These are phyloP conservation scores for Poecilobothrus nobilitatus DNA, from an alignment of 2,888 invertebrate species.

Conservation along the genomic window DNA sequence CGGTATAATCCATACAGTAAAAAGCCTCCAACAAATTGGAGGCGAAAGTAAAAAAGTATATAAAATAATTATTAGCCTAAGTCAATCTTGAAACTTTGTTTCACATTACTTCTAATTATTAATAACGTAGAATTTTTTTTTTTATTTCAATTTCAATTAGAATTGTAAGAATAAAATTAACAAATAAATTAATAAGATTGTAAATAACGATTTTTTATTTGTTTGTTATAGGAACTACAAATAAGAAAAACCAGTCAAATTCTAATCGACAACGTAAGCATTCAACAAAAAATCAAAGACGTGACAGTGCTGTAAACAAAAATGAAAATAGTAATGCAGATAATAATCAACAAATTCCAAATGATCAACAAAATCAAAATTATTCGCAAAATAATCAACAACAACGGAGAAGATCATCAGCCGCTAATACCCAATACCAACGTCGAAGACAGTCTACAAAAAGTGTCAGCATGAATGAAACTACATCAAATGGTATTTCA, in stretches of 20 bases:
- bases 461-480: slow-evolving; percentile 18
- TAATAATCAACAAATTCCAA: neutral
- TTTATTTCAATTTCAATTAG: neutral
- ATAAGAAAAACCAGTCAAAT: slow-evolving; percentile 15
- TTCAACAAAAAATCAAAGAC: neutral
- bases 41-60: neutral
- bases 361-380: slow-evolving; percentile 14
- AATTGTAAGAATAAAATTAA: neutral
- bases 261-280: slow-evolving; percentile 20
- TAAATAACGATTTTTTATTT: neutral
- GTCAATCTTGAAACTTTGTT: neutral
- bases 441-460: slow-evolving; percentile 17
- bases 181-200: neutral
- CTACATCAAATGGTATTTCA: slow-evolving; percentile 18
- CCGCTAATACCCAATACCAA: slow-evolving; percentile 19
- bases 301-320: neutral
- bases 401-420: slow-evolving; percentile 22
- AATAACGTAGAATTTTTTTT: neutral
- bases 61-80: neutral
- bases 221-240: neutral
- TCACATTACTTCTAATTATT: no score
- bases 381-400: slow-evolving; percentile 11
- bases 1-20: slow-evolving; percentile 35
- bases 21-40: neutral
- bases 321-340: slow-evolving; percentile 8